phyloP scores from a whole-genome alignment of 1,140 invertebrate species.

The Pectinophora gossypiella region DNA sequence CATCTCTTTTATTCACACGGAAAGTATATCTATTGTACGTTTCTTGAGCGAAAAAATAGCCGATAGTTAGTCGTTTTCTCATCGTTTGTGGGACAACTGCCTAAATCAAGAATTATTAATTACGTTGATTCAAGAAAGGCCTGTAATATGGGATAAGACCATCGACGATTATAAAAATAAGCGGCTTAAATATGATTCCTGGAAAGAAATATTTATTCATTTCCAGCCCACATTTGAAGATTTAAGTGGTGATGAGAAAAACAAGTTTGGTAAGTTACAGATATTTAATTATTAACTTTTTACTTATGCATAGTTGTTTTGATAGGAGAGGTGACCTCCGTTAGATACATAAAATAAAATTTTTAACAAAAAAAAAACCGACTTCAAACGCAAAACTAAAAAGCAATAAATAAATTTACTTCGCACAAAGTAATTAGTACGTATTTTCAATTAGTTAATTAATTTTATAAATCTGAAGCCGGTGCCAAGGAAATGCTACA shows the following conservation, averaged over 20 bases:
- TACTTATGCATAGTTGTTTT: conserved; percentile 15
- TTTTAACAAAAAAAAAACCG: too few relatives aligned
- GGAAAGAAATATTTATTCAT: conserved; percentile 22
- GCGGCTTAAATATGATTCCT: conserved; percentile 21
- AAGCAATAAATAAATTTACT: too few relatives aligned
- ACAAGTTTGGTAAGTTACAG: conserved; percentile 11
- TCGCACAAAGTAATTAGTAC: too few relatives aligned
- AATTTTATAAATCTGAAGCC: too few relatives aligned
- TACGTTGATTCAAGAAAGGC: conserved; percentile 20
- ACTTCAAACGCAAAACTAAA: too few relatives aligned
- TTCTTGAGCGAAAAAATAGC: too few relatives aligned
- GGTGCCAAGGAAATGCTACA: too few relatives aligned
- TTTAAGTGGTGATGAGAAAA: conserved; percentile 13
- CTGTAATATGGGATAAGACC: conserved; percentile 24
- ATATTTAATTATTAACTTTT: conserved; percentile 20
- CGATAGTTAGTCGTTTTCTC: too few relatives aligned
- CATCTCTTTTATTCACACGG: too few relatives aligned
- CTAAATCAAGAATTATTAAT: conserved; percentile 25
- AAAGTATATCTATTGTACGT: too few relatives aligned
- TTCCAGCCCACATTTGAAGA: conserved; percentile 21
- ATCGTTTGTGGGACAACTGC: too few relatives aligned
- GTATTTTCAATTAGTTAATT: too few relatives aligned
- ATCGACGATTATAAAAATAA: conserved; percentile 24
- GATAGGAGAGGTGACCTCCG: conserved; percentile 10
- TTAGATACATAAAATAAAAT: conserved; percentile 11